Conservation (phyloP, 2,888 invertebrate genomes). For the Eupithecia inturbata region DNA sequence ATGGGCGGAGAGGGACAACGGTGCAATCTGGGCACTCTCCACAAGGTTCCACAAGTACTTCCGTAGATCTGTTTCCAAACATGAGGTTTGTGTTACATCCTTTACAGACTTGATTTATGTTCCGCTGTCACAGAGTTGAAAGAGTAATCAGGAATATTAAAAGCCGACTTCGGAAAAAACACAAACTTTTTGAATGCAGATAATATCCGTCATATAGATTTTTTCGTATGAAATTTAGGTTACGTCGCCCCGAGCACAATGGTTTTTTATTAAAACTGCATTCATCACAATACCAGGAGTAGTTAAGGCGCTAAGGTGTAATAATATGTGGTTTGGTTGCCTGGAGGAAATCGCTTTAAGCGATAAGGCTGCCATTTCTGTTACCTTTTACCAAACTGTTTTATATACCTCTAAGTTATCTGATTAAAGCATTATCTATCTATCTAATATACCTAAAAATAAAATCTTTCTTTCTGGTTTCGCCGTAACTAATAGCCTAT, state of each 20-base stretch:
- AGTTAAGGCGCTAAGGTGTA: not conserved
- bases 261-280: not conserved
- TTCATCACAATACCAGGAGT: not conserved
- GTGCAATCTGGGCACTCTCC: constrained; percentile 89
- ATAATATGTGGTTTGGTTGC: too few species aligned
- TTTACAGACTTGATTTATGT: not conserved
- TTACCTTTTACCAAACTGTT: too few species aligned
- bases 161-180: not conserved
- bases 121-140: not conserved
- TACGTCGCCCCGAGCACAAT: not conserved
- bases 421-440: too few species aligned
- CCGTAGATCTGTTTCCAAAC: constrained; percentile 86
- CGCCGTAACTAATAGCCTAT: not conserved
- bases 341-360: too few species aligned
- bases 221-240: not conserved
- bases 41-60: constrained; percentile 93
- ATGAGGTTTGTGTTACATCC: constrained; percentile 73
- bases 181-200: not conserved
- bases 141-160: not conserved
- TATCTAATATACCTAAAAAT: not conserved
- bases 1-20: constrained; percentile 87
- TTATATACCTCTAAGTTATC: too few species aligned
- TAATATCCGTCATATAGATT: not conserved
- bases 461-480: not conserved
- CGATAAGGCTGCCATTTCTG: too few species aligned